Evolutionary conservation across 2,888 invertebrate species (phyloP).

Genomic region (Harpagoxenus sublaevis): DNA sequence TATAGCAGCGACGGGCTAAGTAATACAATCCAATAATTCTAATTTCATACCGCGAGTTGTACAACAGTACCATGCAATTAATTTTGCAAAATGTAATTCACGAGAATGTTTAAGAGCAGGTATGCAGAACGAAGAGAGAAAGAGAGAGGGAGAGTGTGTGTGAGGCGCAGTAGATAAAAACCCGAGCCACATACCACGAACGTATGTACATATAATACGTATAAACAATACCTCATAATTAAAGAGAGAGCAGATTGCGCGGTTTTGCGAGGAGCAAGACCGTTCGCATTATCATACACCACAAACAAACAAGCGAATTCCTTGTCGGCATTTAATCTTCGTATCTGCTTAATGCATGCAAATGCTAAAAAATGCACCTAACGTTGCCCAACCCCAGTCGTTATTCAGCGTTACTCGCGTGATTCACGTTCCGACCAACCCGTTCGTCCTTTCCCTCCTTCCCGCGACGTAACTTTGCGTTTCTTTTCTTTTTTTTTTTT

Average conservation of each 20-base stretch:
- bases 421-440: constrained; percentile 32
- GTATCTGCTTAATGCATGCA: constrained; percentile 61
- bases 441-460: background rate
- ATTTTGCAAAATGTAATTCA: constrained; percentile 32
- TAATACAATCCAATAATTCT: constrained; percentile 38
- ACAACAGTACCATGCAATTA: constrained; percentile 6
- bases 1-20: background rate
- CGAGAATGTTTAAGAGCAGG: constrained; percentile 28
- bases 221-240: constrained; percentile 50
- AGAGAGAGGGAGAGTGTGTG: background rate
- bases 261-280: constrained; percentile 28
- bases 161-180: constrained; percentile 35
- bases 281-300: constrained; percentile 48
- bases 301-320: constrained; percentile 54
- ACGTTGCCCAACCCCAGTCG: constrained; percentile 47
- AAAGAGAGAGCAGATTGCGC: constrained; percentile 50
- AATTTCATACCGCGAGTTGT: constrained; percentile 29
- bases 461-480: constrained; percentile 25
- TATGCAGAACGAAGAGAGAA: background rate
- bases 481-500: constrained; percentile 28
- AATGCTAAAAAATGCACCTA: constrained; percentile 64
- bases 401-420: constrained; percentile 58
- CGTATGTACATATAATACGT: constrained; percentile 16
- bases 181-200: background rate
- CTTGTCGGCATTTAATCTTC: constrained; percentile 61